A percentile compares a stretch with the other conserved stretches of the same genome.
Conservation (phyloP, 2,888 invertebrate genomes). For the Pheosia tremula region DNA sequence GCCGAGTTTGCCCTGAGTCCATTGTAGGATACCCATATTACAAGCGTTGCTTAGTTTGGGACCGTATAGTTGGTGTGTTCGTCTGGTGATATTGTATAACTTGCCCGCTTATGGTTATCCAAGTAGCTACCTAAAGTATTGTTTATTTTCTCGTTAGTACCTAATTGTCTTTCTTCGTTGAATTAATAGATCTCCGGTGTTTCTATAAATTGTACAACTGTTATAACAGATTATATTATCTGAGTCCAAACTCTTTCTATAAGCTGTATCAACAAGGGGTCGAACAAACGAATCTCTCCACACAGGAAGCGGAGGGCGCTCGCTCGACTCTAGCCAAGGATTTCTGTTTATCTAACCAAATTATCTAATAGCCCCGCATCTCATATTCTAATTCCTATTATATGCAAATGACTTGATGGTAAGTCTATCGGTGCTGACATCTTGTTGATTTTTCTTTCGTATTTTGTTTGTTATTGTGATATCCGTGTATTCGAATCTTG, state of each 20-base stretch:
- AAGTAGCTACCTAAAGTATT: too few relatives aligned
- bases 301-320: slow-evolving; percentile 17
- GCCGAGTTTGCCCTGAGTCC: too few relatives aligned
- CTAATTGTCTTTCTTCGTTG: too few relatives aligned
- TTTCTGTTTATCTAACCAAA: slow-evolving; percentile 45
- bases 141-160: too few relatives aligned
- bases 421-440: slow-evolving; percentile 32
- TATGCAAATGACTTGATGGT: slow-evolving; percentile 42
- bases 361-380: slow-evolving; percentile 43
- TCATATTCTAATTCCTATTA: slow-evolving; percentile 53
- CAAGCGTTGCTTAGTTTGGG: too few relatives aligned
- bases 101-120: too few relatives aligned
- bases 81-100: too few relatives aligned
- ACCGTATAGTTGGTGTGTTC: too few relatives aligned
- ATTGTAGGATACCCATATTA: too few relatives aligned
- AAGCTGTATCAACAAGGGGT: slow-evolving; percentile 11
- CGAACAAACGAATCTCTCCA: slow-evolving; percentile 26
- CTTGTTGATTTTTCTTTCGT: slow-evolving; percentile 42
- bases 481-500: slow-evolving; percentile 6
- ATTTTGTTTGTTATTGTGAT: slow-evolving; percentile 25
- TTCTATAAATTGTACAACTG: neutral
- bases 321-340: slow-evolving; percentile 30
- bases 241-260: slow-evolving; percentile 5
- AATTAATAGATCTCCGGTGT: neutral
- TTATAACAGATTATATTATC: neutral